These are phyloP conservation scores for Dermochelys coriacea DNA, from an alignment of 2,797 vertebrate genomes.

Conservation along the genomic window DNA sequence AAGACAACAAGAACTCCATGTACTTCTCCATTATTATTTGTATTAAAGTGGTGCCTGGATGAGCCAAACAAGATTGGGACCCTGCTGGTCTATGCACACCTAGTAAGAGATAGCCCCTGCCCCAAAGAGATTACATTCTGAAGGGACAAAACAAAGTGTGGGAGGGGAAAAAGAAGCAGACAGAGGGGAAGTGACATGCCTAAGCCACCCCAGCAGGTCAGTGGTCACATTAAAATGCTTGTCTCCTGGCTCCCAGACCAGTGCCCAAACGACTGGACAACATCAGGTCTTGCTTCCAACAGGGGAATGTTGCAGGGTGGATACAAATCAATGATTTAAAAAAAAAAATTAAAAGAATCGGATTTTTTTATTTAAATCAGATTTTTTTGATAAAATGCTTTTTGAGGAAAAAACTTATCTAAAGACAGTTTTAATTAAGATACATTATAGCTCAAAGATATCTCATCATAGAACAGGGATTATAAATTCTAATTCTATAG, in stretches of 20 bases:
- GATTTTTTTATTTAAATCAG: too few species aligned
- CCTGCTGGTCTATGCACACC: rapidly evolving
- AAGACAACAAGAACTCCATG: rapidly evolving
- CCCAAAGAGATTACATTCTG: rapidly evolving
- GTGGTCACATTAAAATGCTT: neutral
- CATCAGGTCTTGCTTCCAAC: too few species aligned
- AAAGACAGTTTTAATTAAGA: too few species aligned
- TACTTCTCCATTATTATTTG: neutral
- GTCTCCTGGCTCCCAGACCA: neutral
- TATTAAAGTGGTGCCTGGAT: too few species aligned
- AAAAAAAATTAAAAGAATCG: too few species aligned
- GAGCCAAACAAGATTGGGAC: neutral
- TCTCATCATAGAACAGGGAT: too few species aligned
- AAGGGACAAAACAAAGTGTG: neutral
- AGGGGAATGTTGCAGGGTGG: neutral
- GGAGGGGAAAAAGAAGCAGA: neutral
- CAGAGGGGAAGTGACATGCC: rapidly evolving
- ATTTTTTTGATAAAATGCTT: too few species aligned
- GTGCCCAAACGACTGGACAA: neutral
- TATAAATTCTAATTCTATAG: too few species aligned
- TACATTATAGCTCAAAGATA: too few species aligned
- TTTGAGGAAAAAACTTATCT: too few species aligned
- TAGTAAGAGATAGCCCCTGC: neutral
- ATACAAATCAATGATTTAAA: too few species aligned
- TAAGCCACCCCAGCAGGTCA: neutral